Evolutionary conservation across 2,113 vertebrate species (phyloP).

Genomic region (Indicator maculatus): DNA sequence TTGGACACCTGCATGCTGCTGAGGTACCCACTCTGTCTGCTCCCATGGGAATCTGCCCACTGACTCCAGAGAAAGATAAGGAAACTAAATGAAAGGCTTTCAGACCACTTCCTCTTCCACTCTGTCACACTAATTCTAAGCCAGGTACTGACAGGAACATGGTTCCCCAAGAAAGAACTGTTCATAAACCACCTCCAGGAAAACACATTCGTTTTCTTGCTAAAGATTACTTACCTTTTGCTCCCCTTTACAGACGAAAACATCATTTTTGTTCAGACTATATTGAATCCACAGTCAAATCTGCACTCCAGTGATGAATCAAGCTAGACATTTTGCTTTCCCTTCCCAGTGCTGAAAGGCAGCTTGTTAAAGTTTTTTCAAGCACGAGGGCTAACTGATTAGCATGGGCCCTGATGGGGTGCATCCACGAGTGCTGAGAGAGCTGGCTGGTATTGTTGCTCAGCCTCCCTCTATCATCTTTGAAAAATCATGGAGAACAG

Average conservation of each 20-base stretch:
- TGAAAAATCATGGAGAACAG: too few relatives aligned
- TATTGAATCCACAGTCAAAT: not conserved
- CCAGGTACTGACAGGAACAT: not conserved
- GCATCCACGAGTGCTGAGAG: too few relatives aligned
- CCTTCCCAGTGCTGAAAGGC: not conserved
- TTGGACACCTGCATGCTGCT: rapidly evolving
- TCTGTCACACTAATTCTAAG: not conserved
- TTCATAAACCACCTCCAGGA: not conserved
- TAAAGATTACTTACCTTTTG: not conserved
- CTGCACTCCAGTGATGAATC: not conserved
- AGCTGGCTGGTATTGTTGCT: too few relatives aligned
- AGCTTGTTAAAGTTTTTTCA: not conserved
- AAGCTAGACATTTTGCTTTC: not conserved
- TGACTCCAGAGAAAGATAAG: conserved; percentile 66
- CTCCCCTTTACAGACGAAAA: not conserved
- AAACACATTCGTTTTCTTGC: not conserved
- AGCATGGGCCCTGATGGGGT: not conserved
- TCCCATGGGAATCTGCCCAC: conserved; percentile 88
- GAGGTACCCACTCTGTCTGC: conserved; percentile 87
- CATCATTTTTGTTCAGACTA: not conserved
- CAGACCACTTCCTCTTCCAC: conserved; percentile 41
- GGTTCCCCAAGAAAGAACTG: not conserved
- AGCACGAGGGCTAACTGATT: not conserved
- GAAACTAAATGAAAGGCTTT: conserved; percentile 6
- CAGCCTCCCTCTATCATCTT: too few relatives aligned